Evolutionary conservation across 1,140 invertebrate species (phyloP), one percentile per base, ranked within the genome.

Genomic region (Papilio polyxenes): DNA sequence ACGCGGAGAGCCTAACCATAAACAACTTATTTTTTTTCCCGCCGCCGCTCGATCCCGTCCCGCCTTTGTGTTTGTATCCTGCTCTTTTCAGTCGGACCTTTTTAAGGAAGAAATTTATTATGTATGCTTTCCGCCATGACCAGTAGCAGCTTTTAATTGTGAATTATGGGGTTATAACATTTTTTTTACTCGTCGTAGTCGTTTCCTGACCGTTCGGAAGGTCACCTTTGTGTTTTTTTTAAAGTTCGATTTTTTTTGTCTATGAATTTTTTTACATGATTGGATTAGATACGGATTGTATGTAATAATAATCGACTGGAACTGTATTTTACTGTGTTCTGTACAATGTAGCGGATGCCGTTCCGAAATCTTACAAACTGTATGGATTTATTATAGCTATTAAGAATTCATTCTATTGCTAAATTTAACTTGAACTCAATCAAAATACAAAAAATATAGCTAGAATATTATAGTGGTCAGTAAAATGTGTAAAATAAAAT

Each of bases 41-140:
- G 83, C 81, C 81, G 82, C 81, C 65, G 81, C 86, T 31, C 85
- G 84, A 86, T 86, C 82, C 86, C 85, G 87, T 86, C 89, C 89
- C 89, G 85, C 86, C 89, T 89, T 93, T 94, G 91, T 92, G 87
- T 69, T 89, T 82, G 88, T 89, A 93, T 93, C 92, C 92, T 93
- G 92, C 87, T 87, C 91, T 92, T 93, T 94, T 93, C 91, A 93
- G 87, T 87, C 88, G 84, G 86, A 89, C 89, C 92, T 94, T 94
- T 94, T 93, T 92, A 94, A 90, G 89, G 89, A 89, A 92, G 91
- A 94, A 92, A 94, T 94, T 94, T 94, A 93, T 92, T 92, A 92
- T 92, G 86, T 92, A 92, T 88, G 91, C 89, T 92, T 92, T 92
- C 86, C 90, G 91, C 84, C 91, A 91, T 94, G 93, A 93, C 93